Conservation (phyloP, 2,888 invertebrate species). For the Cryptosula pallasiana region DNA sequence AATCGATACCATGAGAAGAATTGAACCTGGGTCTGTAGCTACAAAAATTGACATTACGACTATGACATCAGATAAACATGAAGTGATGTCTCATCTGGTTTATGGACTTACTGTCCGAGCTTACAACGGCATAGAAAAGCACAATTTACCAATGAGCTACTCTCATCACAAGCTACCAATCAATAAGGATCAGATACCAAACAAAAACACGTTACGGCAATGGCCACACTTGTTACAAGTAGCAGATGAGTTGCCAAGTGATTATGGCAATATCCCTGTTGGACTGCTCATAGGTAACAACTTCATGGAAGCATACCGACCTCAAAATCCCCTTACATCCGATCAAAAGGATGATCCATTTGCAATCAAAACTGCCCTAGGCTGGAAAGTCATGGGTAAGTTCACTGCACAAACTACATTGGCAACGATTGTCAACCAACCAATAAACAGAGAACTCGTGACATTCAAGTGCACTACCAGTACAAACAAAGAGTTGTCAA, state of each 20-base stretch:
- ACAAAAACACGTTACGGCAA: slow-evolving; percentile 28
- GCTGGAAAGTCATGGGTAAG: slow-evolving; percentile 30
- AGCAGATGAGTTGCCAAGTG: slow-evolving; percentile 27
- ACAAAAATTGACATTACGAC: slow-evolving; percentile 7
- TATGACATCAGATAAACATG: neutral
- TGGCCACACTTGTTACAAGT: slow-evolving; percentile 31
- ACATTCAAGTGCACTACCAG: slow-evolving; percentile 1
- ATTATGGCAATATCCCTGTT: slow-evolving; percentile 28
- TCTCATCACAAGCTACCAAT: slow-evolving; percentile 28
- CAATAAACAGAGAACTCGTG: slow-evolving; percentile 17
- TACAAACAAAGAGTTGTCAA: slow-evolving; percentile 13
- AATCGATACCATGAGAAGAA: neutral
- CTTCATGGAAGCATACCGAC: slow-evolving; percentile 31
- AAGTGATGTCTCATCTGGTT: neutral
- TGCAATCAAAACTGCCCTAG: slow-evolving; percentile 30
- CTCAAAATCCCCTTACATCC: slow-evolving; percentile 28
- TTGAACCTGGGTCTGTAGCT: neutral
- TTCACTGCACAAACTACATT: neutral
- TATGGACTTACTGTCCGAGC: neutral
- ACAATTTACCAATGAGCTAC: neutral
- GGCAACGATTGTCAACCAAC: neutral
- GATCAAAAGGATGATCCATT: slow-evolving; percentile 28
- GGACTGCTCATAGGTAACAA: slow-evolving; percentile 32
- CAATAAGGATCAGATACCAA: slow-evolving; percentile 31
- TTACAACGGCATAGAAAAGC: slow-evolving; percentile 14